phyloP scores from a whole-genome alignment of 2,888 invertebrate species.

The Arrhopalites spinosus region DNA sequence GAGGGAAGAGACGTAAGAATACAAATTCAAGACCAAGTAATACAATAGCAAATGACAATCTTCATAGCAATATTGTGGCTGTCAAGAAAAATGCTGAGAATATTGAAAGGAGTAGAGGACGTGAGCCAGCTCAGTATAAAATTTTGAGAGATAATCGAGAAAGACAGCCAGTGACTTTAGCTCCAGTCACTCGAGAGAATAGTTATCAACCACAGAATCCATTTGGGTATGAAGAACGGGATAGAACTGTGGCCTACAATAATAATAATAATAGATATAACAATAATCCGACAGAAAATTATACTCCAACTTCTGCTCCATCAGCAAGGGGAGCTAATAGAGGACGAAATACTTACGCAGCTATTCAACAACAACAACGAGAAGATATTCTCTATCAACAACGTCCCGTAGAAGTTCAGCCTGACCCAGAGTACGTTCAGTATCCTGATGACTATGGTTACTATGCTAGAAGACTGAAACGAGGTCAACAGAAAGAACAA shows the following conservation, averaged over 20 bases:
- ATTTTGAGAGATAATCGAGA: constrained; percentile 26
- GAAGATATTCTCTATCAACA: neutral
- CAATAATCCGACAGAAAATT: neutral
- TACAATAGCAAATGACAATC: neutral
- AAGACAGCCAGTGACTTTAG: neutral
- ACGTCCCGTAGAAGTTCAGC: neutral
- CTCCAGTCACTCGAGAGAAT: neutral
- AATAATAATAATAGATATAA: constrained; percentile 1
- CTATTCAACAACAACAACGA: neutral
- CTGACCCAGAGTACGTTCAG: constrained; percentile 21
- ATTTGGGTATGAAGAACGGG: neutral
- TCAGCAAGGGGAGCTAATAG: neutral
- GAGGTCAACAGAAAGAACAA: constrained; percentile 15
- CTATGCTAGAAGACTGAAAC: constrained; percentile 34
- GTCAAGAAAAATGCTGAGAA: neutral
- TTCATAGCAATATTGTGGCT: neutral
- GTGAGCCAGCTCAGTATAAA: constrained; percentile 25
- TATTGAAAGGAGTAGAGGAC: neutral
- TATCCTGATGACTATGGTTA: constrained; percentile 28
- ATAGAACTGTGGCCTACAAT: neutral
- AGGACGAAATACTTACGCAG: neutral
- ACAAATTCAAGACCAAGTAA: neutral
- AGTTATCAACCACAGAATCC: neutral
- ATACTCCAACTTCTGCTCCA: neutral
- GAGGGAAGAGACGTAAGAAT: constrained; percentile 7